These are phyloP conservation scores for Lagopus leucura DNA, from an alignment of 2,113 vertebrate species.

Conservation along the genomic window DNA sequence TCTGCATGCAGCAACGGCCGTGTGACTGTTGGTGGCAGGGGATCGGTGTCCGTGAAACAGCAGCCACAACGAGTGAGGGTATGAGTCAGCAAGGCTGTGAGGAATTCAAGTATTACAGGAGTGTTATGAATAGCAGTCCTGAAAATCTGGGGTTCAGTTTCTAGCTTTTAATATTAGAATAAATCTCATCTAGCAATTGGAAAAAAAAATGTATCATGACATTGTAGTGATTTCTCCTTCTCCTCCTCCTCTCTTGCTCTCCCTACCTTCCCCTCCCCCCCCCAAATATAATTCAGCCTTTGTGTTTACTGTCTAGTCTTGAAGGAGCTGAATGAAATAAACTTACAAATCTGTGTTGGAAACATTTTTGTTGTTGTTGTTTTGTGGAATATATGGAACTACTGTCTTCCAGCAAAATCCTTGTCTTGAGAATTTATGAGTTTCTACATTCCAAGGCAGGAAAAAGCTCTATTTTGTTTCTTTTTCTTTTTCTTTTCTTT, in stretches of 20 bases:
- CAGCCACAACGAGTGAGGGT: not conserved
- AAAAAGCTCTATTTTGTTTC: not conserved
- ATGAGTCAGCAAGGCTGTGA: fast-evolving
- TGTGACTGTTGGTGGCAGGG: fast-evolving
- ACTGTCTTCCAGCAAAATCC: not conserved
- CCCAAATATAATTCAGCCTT: not conserved
- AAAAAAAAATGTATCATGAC: not conserved
- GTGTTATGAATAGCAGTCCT: not conserved
- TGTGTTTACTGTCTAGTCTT: not conserved
- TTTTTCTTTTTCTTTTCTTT: not conserved
- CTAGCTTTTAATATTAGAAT: not conserved
- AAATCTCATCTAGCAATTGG: not conserved
- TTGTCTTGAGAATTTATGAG: not conserved
- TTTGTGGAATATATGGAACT: not conserved
- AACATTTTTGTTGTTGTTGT: not conserved
- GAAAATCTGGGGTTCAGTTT: not conserved
- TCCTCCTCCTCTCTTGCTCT: not conserved
- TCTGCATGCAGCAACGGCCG: not conserved
- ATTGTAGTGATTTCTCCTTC: not conserved
- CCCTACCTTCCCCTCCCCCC: not conserved
- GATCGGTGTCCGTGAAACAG: not conserved
- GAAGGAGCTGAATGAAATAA: not conserved
- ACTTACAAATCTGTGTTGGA: not conserved
- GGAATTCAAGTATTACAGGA: not conserved
- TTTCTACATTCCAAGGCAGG: not conserved